phyloP scores from a whole-genome alignment of 2,797 vertebrate genomes.

The Karalla daura region DNA sequence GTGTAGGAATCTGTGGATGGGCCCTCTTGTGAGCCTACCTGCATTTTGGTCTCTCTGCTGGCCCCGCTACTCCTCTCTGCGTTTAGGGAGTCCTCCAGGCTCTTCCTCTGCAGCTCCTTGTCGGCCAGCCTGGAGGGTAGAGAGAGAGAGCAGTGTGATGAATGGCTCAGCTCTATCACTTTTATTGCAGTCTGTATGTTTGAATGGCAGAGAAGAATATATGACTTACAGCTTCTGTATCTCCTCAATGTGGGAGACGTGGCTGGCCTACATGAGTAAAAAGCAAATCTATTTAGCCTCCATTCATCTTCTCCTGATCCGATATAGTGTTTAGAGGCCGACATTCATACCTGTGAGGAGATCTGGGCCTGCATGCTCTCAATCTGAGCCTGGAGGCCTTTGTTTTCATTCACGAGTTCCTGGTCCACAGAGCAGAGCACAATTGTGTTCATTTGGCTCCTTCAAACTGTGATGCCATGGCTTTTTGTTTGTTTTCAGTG shows the following conservation, averaged over 20 bases:
- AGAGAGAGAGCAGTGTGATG: neutral
- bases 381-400: conserved; percentile 89
- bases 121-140: conserved; percentile 88
- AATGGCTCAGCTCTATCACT: neutral
- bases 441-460: neutral
- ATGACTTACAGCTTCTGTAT: conserved; percentile 95
- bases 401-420: conserved; percentile 96
- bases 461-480: neutral
- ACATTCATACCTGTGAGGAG: conserved; percentile 88
- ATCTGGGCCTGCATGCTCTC: conserved; percentile 91
- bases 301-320: conserved; percentile 2
- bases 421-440: conserved; percentile 68
- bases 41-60: conserved; percentile 93
- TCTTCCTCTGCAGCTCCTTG: conserved; percentile 94
- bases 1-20: conserved; percentile 20
- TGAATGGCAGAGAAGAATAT: neutral
- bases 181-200: neutral
- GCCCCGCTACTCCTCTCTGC: conserved; percentile 90
- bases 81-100: conserved; percentile 94
- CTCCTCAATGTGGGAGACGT: conserved; percentile 94
- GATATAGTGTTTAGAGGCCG: conserved; percentile 10
- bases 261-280: conserved; percentile 83
- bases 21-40: conserved; percentile 81
- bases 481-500: neutral
- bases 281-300: conserved; percentile 54